Conservation (phyloP, 2,113 vertebrate species). For the Sander vitreus region DNA sequence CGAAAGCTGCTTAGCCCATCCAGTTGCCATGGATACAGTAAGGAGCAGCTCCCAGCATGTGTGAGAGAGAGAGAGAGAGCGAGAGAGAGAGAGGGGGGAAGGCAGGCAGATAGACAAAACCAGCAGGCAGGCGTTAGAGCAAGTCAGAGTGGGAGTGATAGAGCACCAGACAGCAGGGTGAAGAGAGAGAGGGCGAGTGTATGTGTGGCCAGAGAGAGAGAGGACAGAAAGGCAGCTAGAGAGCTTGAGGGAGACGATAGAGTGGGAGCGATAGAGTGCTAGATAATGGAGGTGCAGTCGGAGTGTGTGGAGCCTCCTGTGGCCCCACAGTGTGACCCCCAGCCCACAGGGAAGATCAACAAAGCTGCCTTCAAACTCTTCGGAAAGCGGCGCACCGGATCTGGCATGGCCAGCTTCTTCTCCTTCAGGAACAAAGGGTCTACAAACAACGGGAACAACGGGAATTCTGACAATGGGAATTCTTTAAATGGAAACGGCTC, state of each 20-base stretch:
- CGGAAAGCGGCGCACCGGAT: slow-evolving; percentile 90
- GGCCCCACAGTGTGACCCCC: slow-evolving; percentile 86
- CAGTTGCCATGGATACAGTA: slow-evolving; percentile 95
- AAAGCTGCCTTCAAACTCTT: slow-evolving; percentile 98
- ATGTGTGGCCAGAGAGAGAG: slow-evolving; percentile 60
- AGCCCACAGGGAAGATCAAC: slow-evolving; percentile 94
- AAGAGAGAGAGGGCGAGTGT: slow-evolving; percentile 64
- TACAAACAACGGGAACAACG: slow-evolving; percentile 77
- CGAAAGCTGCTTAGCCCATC: slow-evolving; percentile 91
- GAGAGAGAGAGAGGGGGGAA: slow-evolving; percentile 67
- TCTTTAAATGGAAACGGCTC: slow-evolving; percentile 75
- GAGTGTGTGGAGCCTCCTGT: slow-evolving; percentile 88
- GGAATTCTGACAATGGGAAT: slow-evolving; percentile 79
- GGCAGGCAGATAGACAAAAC: slow-evolving; percentile 67
- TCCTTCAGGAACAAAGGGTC: slow-evolving; percentile 93
- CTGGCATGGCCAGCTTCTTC: slow-evolving; percentile 94
- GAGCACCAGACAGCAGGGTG: slow-evolving; percentile 77
- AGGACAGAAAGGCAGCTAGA: slow-evolving; percentile 61
- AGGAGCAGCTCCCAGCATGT: slow-evolving; percentile 83
- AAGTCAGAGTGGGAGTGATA: slow-evolving; percentile 78
- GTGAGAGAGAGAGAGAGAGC: slow-evolving; percentile 69
- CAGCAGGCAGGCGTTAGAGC: slow-evolving; percentile 74
- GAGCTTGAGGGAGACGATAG: slow-evolving; percentile 56
- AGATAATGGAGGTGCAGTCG: slow-evolving; percentile 92
- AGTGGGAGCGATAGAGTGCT: slow-evolving; percentile 77